phyloP scores from a whole-genome alignment of 2,888 invertebrate species.

The Clepsis dumicolana region DNA sequence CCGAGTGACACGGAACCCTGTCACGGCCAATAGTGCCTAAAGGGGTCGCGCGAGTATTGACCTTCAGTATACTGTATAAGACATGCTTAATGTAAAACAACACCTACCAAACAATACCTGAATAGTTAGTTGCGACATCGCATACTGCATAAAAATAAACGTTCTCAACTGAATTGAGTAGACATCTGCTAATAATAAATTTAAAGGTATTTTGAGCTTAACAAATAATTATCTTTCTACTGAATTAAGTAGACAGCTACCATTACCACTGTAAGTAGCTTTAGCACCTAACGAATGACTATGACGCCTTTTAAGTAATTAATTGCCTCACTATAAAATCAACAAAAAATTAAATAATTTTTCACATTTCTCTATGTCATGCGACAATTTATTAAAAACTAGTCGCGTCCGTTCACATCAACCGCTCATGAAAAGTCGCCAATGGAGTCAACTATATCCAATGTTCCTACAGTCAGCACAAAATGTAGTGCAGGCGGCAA shows the following conservation, averaged over 20 bases:
- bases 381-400: too few species aligned
- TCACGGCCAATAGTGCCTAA: not conserved
- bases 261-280: not conserved
- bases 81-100: not conserved
- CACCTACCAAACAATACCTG: not conserved
- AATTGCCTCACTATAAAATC: not conserved
- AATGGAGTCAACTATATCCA: too few species aligned
- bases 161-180: not conserved
- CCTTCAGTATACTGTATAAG: not conserved
- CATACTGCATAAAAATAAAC: not conserved
- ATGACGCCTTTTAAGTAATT: not conserved
- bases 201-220: not conserved
- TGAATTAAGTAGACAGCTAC: not conserved
- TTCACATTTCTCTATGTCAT: too few species aligned
- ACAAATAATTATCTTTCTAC: not conserved
- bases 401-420: too few species aligned
- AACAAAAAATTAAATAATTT: too few species aligned
- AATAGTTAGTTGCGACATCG: constrained; percentile 1
- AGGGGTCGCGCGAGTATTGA: not conserved
- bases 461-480: too few species aligned
- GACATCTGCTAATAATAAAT: not conserved
- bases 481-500: too few species aligned
- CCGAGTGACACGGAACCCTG: not conserved
- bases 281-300: not conserved
- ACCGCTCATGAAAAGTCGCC: too few species aligned